A percentile compares a stretch with the other conserved stretches of the same genome.
phyloP scores from a whole-genome alignment of 2,113 vertebrate genomes.

The Eulacestoma nigropectus region DNA sequence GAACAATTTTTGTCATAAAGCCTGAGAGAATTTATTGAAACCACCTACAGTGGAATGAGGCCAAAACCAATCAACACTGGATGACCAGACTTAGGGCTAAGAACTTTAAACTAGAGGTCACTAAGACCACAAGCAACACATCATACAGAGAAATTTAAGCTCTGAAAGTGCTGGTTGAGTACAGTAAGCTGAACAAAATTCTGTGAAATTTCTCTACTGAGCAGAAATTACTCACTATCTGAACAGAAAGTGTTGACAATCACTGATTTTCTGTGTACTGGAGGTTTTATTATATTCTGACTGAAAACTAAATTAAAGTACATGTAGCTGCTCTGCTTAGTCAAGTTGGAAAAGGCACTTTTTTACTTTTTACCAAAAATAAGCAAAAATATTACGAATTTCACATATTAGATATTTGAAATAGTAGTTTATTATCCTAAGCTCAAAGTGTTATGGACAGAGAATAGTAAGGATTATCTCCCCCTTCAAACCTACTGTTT shows the following conservation, averaged over 20 bases:
- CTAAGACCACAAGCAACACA: neutral
- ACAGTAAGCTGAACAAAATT: neutral
- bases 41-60: slow-evolving; percentile 51
- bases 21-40: slow-evolving; percentile 60
- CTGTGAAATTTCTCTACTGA: neutral
- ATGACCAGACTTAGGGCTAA: slow-evolving; percentile 15
- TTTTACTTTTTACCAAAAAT: neutral
- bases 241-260: neutral
- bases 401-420: neutral
- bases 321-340: neutral
- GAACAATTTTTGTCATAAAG: slow-evolving; percentile 58
- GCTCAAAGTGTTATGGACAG: neutral
- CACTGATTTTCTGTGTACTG: neutral
- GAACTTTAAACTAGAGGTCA: neutral
- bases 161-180: neutral
- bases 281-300: neutral
- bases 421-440: neutral
- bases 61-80: slow-evolving; percentile 24
- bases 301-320: neutral
- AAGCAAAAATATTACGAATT: neutral
- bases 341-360: neutral
- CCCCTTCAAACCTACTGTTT: neutral
- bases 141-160: neutral
- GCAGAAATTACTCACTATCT: neutral
- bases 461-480: neutral